phyloP scores from a whole-genome alignment of 1,140 invertebrate species.

The Yoshiicerus persimilis region DNA sequence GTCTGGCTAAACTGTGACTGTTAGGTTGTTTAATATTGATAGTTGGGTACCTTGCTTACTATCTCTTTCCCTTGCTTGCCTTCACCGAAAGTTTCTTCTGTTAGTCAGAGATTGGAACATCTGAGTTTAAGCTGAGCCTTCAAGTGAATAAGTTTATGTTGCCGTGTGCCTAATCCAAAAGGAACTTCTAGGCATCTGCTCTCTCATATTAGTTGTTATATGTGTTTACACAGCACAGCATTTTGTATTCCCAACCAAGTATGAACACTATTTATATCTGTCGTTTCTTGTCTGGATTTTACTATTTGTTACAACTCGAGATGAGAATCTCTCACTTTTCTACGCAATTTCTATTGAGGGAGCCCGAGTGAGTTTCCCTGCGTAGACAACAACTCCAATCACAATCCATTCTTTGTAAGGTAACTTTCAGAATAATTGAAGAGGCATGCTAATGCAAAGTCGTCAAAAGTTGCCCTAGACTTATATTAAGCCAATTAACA shows the following conservation, averaged over 20 bases:
- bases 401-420: background rate
- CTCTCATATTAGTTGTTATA: background rate
- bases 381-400: background rate
- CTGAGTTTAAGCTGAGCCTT: background rate
- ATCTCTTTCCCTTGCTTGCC: background rate
- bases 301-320: background rate
- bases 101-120: background rate
- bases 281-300: background rate
- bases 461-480: background rate
- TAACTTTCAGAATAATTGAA: background rate
- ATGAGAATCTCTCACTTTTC: background rate
- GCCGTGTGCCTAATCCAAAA: background rate
- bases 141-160: background rate
- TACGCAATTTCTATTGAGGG: background rate
- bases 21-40: background rate
- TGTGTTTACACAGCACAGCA: background rate
- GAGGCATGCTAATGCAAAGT: background rate
- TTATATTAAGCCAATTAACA: constrained; percentile 8
- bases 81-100: background rate
- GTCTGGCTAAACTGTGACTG: background rate
- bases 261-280: background rate
- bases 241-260: background rate
- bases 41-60: background rate
- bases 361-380: background rate
- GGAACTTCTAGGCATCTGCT: background rate